Evolutionary conservation across 2,113 vertebrate species (phyloP), one percentile per base, ranked within the genome.

Genomic region (Bufo gargarizans): DNA sequence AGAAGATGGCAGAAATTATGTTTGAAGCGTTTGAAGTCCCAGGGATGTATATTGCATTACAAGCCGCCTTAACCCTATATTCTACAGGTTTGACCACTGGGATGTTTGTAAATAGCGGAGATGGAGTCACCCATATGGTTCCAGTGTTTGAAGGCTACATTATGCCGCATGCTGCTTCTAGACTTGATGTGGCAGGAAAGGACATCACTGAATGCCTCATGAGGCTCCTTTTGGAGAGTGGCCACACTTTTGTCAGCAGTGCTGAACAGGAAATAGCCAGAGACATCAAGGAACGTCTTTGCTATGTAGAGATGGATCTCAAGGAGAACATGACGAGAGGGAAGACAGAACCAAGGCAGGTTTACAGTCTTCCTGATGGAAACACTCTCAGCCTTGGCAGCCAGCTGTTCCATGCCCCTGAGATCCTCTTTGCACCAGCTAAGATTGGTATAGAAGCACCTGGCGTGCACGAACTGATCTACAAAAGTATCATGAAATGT

Each of bases 391-490:
- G 10, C 4, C 17, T 83, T 19, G 81, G 63, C 47, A 69, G 81
- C 14, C 81, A 83, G 45, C 45, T 19, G 0, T 83, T 22, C 81
- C 81, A 61, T 89, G 91, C 93, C 0, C 92, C 95, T 0, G 91
- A 94, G 89, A 89, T 7, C 19, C 91, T 95, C 11, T 93, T 93
- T 0, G 0, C 45, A 0, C 93, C 93, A 0, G 1, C 67, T 0
- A 79, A 82, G 6, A 85, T 92, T 43, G 91, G 92, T 9, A 0
- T 89, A 12, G 79, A 91, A 0, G 84, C 33, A 10, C 90, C 89
- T 0, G 92, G 92, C 0, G 10, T 91, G 1, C 85, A 91, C 4
- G 59, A 77, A 10, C 91, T 91, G 92, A 43, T 91, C 1, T 83
- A 86, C 2, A 61, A 61, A 67, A 93, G 91, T 78, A 20, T 91